Evolutionary conservation across 2,797 vertebrate genomes (phyloP), one percentile per base, ranked within the genome.

Genomic region (Podargus strigoides): DNA sequence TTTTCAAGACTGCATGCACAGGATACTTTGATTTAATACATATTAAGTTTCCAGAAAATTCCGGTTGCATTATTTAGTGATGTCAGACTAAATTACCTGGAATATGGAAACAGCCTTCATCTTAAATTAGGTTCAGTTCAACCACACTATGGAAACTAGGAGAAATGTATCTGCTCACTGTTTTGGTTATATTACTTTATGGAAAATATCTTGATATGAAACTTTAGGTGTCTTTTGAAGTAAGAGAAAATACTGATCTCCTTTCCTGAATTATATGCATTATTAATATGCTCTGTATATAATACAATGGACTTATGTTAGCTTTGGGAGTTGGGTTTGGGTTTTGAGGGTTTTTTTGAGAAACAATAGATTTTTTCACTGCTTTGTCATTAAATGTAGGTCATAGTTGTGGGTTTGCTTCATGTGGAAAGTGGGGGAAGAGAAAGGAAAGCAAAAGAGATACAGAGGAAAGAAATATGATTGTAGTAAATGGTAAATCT

Each of bases 21-120:
- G 96, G 49, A 94, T 98, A 95, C 97, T 90, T 98, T 97, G 98
- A 97, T 98, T 98, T 99, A 98, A 98, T 98, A 93, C 96, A 96
- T 94, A 90, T 97, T 98, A 97, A 98, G 95, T 96, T 98, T 98
- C 96, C 93, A 98, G 92, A 98, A 97, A 98, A 96, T 98, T 98
- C 97, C 98, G 97, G 98, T 98, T 98, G 96, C 95, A 96, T 97
- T 98, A 94, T 98, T 98, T 98, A 98, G 96, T 98, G 96, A 98
- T 95, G 97, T 98, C 97, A 98, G 97, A 96, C 95, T 96, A 97
- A 98, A 98, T 98, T 98, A 98, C 42, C 53, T 95, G 72, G 95
- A 98, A 97, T 93, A 87, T 96, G 91, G 97, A 98, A 98, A 95
- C 95, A 98, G 90, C 85, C 97, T 98, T 98, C 97, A 96, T 98